A percentile compares a stretch with the other conserved stretches of the same genome.
phyloP scores from a whole-genome alignment of 1,140 invertebrate genomes.

The Melanaphis sacchari region DNA sequence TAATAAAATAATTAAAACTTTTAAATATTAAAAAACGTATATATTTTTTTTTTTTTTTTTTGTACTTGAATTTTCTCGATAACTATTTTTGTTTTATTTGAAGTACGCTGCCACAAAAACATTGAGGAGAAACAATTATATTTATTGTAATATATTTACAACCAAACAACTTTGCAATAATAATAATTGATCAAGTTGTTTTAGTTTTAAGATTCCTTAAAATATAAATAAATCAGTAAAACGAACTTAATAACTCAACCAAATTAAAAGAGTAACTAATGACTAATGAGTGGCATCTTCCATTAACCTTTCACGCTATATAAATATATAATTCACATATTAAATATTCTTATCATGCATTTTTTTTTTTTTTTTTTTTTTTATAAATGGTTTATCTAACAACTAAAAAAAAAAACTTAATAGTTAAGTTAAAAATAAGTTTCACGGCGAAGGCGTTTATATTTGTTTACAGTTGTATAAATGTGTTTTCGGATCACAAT shows the following conservation, averaged over 20 bases:
- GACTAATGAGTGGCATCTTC: too few species aligned
- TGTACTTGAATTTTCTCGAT: neutral
- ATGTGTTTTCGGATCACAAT: neutral
- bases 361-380: too few species aligned
- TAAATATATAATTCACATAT: too few species aligned
- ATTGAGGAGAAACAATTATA: neutral
- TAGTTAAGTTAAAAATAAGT: neutral
- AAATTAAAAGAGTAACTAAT: too few species aligned
- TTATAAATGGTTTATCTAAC: too few species aligned
- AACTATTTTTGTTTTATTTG: neutral
- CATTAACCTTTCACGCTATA: too few species aligned
- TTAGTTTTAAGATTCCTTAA: neutral
- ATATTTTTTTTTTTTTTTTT: neutral
- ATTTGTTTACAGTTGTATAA: neutral
- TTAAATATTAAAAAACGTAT: neutral
- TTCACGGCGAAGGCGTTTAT: neutral
- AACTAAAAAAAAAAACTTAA: too few species aligned
- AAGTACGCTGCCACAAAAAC: neutral
- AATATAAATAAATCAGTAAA: neutral
- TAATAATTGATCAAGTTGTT: neutral
- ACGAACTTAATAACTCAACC: too few species aligned
- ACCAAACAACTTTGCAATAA: neutral
- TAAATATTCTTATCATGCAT: too few species aligned
- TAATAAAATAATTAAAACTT: conserved; percentile 29
- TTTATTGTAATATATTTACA: neutral